Conservation (phyloP, 2,113 vertebrate species). For the Hypanus sabinus region DNA sequence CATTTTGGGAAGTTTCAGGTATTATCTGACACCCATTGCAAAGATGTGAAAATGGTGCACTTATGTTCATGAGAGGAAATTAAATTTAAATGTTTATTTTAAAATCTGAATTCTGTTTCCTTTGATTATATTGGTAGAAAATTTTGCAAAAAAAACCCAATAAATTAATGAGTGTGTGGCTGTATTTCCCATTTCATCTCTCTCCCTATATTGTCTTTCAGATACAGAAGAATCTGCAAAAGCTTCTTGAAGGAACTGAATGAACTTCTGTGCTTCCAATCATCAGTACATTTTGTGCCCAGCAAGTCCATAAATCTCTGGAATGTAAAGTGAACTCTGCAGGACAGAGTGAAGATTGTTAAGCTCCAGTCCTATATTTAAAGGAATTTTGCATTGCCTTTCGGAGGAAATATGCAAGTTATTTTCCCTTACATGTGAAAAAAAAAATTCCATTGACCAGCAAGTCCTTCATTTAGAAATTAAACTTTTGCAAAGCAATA, state of each 20-base stretch:
- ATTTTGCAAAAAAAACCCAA: neutral
- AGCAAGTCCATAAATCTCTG: neutral
- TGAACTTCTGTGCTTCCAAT: slow-evolving; percentile 43
- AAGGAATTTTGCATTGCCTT: neutral
- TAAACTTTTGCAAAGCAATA: neutral
- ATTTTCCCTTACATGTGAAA: neutral
- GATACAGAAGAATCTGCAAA: slow-evolving; percentile 84
- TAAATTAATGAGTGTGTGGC: neutral
- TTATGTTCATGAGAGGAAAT: too few relatives aligned
- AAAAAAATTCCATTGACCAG: slow-evolving; percentile 5
- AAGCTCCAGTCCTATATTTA: neutral
- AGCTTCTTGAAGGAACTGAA: slow-evolving; percentile 70
- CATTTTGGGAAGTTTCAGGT: neutral
- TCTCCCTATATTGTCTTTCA: slow-evolving; percentile 48
- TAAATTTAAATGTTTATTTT: too few relatives aligned
- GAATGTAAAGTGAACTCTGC: slow-evolving; percentile 49
- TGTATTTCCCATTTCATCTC: neutral
- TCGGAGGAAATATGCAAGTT: slow-evolving; percentile 23
- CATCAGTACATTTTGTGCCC: slow-evolving; percentile 8
- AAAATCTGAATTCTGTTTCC: slow-evolving; percentile 3
- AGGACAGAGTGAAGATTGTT: slow-evolving; percentile 48
- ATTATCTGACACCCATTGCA: neutral
- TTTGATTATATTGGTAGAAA: neutral
- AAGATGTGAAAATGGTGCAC: neutral
- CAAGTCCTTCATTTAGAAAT: neutral